Evolutionary conservation across 2,888 invertebrate species (phyloP), one percentile per base, ranked within the genome.

Genomic region (Didymodactylos carnosus): DNA sequence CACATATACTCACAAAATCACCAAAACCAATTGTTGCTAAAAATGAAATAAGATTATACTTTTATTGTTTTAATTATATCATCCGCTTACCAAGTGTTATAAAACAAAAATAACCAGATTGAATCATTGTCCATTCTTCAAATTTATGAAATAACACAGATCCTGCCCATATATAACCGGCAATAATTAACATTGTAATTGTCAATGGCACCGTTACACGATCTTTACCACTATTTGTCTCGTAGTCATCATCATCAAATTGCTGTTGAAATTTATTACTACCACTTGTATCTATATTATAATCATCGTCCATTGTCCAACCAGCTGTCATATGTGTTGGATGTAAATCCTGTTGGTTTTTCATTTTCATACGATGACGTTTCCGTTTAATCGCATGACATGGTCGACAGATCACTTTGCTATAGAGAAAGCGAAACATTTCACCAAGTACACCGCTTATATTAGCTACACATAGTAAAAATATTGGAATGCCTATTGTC

Each of bases 401-500:
- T 14, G 62, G 69, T 25, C 11, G 27, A 39, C 75, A 75, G 13
- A 71, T 39, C 0, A 75, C 39, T 27, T 41, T 83, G 76, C 83
- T 81, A 78, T 85, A 85, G 76, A 84, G 79, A 77, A 84, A 84
- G 46, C 84, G 82, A 80, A 85, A 85, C 16, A 84, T 80, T 78
- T 85, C 84, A 8, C 86, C 86, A 76, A 86, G 79, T 29, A 84
- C 83, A 77, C 85, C 85, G n/a, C 85, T 85, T 73, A 86, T 84
- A 78, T 85, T 85, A 3, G 85, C 84, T 76, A 86, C 79, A 76
- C 84, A 85, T 39, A 86, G 78, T 73, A 86, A 79, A 85, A 86
- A 85, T 27, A 86, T 79, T 0, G 86, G 86, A n/a, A 86, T 86
- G 23, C 85, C 85, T 19, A 83, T 77, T 11, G 82, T 79, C 10